Base-by-base conservation (phyloP, 2,888 invertebrate species). In the Cheilosia grossa region DNA sequence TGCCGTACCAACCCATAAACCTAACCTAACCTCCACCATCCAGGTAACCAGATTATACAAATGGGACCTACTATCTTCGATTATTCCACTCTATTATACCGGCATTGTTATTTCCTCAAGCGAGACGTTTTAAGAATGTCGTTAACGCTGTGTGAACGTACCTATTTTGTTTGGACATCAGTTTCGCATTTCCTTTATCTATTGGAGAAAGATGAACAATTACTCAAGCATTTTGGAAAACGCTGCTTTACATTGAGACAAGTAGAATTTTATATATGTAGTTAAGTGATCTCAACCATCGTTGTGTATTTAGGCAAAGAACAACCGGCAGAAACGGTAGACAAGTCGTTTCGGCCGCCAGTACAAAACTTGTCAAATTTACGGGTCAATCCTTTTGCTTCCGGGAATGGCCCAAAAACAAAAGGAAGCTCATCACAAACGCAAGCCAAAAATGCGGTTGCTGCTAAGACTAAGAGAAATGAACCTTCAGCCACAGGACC, bases 311-410 rank as follows among this genome's bases (percentile, higher is more conserved):
- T 83, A 83, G 83, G 80, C 59, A 54, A 80, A 64, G 56, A 72
- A 72, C n/a, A 30, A 51, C 72, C 81, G 85, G 75, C 77, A 75
- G 85, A 81, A 85, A 81, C 85, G 77, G 47, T 51, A 67, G 81
- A 85, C 85, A 85, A 85, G 81, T 58, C 81, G 81, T 81, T 85
- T 85, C 81, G 33, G 72, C 66, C 81, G 77, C 63, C 72, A 56
- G 77, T 75, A 78, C 75, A 86, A 58, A 74, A n/a, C 59, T 79
- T 86, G 86, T 81, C 86, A 33, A 86, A 87, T 78, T 78, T 88
- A 51, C 87, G 88, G 69, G 51, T 88, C 82, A 89, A 89, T 87
- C 88, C 88, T 63, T 85, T 77, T 49, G 89, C 88, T 64, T 87
- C 88, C 64, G 88, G 88, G 88, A 85, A 87, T 70, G 82, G 82